Evolutionary conservation across 2,888 invertebrate genomes (phyloP).

Genomic region (Orchesella flavescens): DNA sequence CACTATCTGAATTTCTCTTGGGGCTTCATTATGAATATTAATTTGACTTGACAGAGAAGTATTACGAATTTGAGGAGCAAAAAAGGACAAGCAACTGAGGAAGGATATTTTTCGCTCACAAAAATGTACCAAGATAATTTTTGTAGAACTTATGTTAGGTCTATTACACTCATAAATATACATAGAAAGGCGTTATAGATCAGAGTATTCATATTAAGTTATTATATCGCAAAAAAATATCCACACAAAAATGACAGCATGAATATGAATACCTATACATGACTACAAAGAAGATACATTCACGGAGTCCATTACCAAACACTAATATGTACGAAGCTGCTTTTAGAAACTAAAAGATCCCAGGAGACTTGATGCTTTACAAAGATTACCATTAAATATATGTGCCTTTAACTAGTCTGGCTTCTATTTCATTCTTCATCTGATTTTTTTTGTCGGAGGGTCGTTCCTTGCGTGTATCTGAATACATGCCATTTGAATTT

Average conservation of each 20-base stretch:
- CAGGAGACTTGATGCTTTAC: neutral
- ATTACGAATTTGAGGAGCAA: neutral
- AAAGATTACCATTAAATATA: too few relatives aligned
- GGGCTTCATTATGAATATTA: conserved; percentile 45
- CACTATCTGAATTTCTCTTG: conserved; percentile 30
- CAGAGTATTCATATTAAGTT: too few relatives aligned
- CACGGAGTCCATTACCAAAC: neutral
- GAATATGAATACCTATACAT: too few relatives aligned
- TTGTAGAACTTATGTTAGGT: too few relatives aligned
- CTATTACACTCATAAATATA: too few relatives aligned
- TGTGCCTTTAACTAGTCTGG: too few relatives aligned
- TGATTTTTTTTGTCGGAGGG: neutral
- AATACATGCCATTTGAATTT: too few relatives aligned
- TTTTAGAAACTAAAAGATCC: neutral
- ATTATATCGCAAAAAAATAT: too few relatives aligned
- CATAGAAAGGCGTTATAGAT: too few relatives aligned
- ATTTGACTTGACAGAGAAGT: conserved; percentile 38
- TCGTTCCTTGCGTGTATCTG: neutral
- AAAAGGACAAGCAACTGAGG: neutral
- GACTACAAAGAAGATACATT: too few relatives aligned
- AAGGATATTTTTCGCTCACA: neutral
- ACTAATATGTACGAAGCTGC: neutral
- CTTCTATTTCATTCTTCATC: too few relatives aligned
- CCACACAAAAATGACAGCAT: too few relatives aligned
- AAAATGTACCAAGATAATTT: neutral